Evolutionary conservation across 1,140 invertebrate species (phyloP).

Genomic region (Alviniconcha marisindica): DNA sequence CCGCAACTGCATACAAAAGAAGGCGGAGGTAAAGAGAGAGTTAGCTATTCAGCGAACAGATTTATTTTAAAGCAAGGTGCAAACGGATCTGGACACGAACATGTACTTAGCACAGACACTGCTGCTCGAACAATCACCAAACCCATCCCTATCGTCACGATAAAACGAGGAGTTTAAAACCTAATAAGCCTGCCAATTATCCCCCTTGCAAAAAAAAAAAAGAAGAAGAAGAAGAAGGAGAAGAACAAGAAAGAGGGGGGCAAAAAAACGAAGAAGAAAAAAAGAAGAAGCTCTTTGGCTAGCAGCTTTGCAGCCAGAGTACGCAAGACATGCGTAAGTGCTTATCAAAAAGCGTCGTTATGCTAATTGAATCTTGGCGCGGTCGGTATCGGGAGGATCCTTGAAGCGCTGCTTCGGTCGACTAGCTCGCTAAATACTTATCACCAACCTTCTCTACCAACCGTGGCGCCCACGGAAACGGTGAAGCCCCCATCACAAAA

Average conservation of each 20-base stretch:
- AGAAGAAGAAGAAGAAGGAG: neutral
- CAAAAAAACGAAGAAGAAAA: neutral
- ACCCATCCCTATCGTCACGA: neutral
- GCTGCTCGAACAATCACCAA: neutral
- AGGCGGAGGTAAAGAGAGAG: no score
- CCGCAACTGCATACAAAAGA: no score
- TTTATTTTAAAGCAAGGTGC: no score
- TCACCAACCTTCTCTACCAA: constrained; percentile 29
- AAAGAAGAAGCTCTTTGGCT: neutral
- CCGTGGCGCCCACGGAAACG: constrained; percentile 23
- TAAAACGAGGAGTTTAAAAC: constrained; percentile 15
- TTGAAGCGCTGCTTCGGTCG: constrained; percentile 8
- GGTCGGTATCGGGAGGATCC: neutral
- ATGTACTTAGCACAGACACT: neutral
- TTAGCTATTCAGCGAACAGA: no score
- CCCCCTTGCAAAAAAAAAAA: neutral
- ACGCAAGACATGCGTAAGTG: constrained; percentile 36
- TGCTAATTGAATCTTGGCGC: constrained; percentile 36
- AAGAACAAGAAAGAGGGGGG: neutral
- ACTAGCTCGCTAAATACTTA: constrained; percentile 36
- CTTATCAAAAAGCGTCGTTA: constrained; percentile 39
- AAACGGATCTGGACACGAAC: no score
- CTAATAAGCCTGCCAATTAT: constrained; percentile 30
- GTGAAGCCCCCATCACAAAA: constrained; percentile 19
- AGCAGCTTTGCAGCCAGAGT: neutral